Conservation (phyloP, 2,888 invertebrate genomes). For the Laspeyria flexula region DNA sequence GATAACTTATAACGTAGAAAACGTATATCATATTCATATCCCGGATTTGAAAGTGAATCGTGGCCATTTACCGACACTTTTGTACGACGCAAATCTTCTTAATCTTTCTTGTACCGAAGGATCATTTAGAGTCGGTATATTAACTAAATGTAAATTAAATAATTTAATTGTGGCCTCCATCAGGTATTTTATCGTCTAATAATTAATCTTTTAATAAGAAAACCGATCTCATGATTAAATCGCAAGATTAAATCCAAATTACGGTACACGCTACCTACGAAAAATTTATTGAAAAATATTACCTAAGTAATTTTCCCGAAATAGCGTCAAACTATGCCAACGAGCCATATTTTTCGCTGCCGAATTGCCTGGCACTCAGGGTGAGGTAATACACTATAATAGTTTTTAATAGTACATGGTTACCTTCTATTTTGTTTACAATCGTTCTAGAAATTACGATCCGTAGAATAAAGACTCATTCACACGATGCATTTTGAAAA, state of each 20-base stretch:
- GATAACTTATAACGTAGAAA: no score
- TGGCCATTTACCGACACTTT: no score
- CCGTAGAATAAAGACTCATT: background rate
- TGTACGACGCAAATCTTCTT: no score
- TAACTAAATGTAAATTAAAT: no score
- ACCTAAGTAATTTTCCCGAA: constrained; percentile 46
- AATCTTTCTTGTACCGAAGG: no score
- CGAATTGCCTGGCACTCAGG: constrained; percentile 41
- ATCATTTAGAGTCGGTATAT: no score
- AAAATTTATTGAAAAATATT: constrained; percentile 16
- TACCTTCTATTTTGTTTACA: constrained; percentile 24
- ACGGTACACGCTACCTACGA: background rate
- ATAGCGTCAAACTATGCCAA: constrained; percentile 51
- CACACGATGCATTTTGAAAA: background rate
- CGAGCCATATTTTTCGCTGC: constrained; percentile 46
- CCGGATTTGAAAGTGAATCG: no score
- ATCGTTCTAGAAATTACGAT: constrained; percentile 2
- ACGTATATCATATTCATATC: no score
- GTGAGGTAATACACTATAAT: constrained; percentile 52
- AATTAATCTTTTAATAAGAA: no score
- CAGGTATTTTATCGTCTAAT: no score
- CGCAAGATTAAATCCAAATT: background rate
- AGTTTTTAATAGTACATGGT: constrained; percentile 40
- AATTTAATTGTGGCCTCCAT: no score
- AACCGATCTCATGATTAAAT: no score